These are phyloP conservation scores for Artemia sinica DNA, from an alignment of 2,888 invertebrate genomes.

Conservation along the genomic window DNA sequence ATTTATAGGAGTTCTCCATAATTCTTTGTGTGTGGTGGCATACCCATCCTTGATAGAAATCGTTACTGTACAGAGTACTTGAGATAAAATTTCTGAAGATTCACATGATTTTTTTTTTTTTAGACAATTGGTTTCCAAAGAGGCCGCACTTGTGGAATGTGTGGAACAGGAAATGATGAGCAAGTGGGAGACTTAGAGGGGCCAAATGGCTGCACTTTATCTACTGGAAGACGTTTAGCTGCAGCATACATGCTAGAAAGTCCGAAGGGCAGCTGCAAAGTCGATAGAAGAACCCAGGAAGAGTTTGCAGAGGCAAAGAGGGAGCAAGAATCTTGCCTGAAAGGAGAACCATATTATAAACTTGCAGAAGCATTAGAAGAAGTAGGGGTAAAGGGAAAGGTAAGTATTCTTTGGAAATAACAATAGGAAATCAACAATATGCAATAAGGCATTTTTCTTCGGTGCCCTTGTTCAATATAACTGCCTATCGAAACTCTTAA, in stretches of 20 bases:
- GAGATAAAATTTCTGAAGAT: background rate
- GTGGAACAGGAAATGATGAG: constrained; percentile 20
- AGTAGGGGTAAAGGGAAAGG: background rate
- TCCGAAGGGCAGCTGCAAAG: constrained; percentile 15
- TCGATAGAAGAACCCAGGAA: background rate
- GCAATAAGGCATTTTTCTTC: too few species aligned
- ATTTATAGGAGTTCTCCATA: too few species aligned
- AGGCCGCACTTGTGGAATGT: constrained; percentile 20
- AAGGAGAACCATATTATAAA: background rate
- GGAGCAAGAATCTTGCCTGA: constrained; percentile 10
- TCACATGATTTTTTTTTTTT: background rate
- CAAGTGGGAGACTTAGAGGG: constrained; percentile 19
- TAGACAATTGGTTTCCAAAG: constrained; percentile 18
- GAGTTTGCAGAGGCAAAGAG: background rate
- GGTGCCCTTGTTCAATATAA: too few species aligned
- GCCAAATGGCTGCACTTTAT: constrained; percentile 19
- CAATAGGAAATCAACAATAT: too few species aligned
- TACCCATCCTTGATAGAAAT: too few species aligned
- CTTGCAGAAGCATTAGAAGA: background rate
- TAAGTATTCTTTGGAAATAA: too few species aligned
- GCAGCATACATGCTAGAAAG: constrained; percentile 19
- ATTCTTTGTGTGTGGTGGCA: too few species aligned
- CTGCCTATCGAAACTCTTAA: too few species aligned
- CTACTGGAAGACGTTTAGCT: constrained; percentile 18
- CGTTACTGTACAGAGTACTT: too few species aligned